Conservation (phyloP, 35 echinoderm and acorn worm genomes). For the Chiridota heheva region DNA sequence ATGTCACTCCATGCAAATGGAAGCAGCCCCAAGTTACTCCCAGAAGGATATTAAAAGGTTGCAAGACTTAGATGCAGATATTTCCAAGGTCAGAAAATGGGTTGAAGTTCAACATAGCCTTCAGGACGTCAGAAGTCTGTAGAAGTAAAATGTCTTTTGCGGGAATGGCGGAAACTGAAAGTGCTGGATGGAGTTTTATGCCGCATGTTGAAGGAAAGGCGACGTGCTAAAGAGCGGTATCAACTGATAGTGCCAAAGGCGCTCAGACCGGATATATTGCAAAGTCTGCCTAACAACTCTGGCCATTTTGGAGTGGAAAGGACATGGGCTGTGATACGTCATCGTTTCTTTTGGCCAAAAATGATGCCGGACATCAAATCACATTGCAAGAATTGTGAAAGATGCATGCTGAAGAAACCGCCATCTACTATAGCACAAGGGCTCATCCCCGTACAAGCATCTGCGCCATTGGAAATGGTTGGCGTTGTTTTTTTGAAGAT, state of each 20-base stretch:
- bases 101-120: too few species aligned
- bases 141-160: neutral
- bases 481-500: conserved; percentile 48
- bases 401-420: conserved; percentile 37
- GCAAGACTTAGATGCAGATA: neutral
- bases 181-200: neutral
- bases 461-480: conserved; percentile 64
- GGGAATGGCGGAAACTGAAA: neutral
- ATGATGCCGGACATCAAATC: conserved; percentile 35
- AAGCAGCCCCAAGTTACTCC: too few species aligned
- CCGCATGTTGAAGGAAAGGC: neutral
- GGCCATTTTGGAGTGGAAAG: conserved; percentile 61
- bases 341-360: conserved; percentile 50
- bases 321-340: conserved; percentile 27
- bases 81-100: neutral
- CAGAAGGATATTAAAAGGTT: too few species aligned
- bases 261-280: neutral
- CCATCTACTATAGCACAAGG: conserved; percentile 3
- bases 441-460: conserved; percentile 36
- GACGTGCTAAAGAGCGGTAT: neutral
- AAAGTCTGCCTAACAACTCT: conserved; percentile 34
- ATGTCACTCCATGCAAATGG: too few species aligned
- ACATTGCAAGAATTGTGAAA: conserved; percentile 17
- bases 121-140: neutral
- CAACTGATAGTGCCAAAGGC: conserved; percentile 52